A percentile compares a stretch with the other conserved stretches of the same genome.
Conservation (phyloP, 2,113 vertebrate genomes). For the Chrysemys picta region DNA sequence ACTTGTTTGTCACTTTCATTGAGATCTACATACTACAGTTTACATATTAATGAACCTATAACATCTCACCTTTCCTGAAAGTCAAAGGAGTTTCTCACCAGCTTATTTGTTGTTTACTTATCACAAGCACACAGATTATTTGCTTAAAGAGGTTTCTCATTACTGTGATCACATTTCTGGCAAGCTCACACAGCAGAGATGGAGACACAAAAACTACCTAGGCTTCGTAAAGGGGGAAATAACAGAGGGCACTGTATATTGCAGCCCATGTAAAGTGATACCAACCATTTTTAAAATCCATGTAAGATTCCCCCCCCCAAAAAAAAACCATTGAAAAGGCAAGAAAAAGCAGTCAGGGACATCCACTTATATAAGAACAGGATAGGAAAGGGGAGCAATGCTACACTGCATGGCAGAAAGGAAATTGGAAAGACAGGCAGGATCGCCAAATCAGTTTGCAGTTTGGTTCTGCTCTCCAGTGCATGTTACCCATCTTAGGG, state of each 20-base stretch:
- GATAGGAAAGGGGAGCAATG: neutral
- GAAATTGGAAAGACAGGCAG: neutral
- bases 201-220: neutral
- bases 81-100: conserved; percentile 78
- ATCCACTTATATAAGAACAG: neutral
- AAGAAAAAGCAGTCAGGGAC: neutral
- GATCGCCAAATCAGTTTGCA: neutral
- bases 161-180: conserved; percentile 67
- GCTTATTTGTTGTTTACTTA: conserved; percentile 81
- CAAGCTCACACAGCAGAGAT: conserved; percentile 6
- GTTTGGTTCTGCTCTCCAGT: neutral
- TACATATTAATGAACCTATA: conserved; percentile 88
- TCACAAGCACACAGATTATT: conserved; percentile 75
- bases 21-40: conserved; percentile 85
- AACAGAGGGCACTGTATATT: neutral
- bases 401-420: conserved; percentile 18
- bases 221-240: neutral
- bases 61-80: conserved; percentile 86
- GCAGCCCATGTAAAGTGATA: neutral
- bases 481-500: neutral
- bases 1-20: conserved; percentile 89
- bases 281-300: neutral
- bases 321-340: neutral
- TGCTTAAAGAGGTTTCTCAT: conserved; percentile 73
- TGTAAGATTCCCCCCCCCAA: neutral